Percentiles rank a stretch among this genome's conserved stretches.
Conservation (phyloP, 2,797 vertebrate species). For the Threskiornis aethiopicus region DNA sequence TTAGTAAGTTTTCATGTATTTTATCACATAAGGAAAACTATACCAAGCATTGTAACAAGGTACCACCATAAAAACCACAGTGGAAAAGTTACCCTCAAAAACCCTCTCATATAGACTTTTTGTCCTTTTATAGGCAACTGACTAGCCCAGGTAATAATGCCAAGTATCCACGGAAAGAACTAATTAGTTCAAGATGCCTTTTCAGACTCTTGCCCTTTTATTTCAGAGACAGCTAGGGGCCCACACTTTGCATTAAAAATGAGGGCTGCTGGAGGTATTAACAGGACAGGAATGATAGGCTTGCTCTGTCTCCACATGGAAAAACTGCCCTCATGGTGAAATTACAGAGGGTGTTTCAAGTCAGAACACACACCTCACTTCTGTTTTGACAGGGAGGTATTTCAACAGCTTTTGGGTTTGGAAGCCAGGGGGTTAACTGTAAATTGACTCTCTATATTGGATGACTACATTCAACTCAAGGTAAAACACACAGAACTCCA, state of each 20-base stretch:
- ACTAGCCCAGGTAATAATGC: constrained; percentile 26
- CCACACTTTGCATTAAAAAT: constrained; percentile 28
- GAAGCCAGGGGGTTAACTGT: neutral
- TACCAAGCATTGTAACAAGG: neutral
- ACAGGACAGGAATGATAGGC: constrained; percentile 1
- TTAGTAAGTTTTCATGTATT: neutral
- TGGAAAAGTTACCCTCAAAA: neutral
- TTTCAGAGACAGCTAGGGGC: neutral
- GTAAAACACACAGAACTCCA: neutral
- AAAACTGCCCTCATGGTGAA: constrained; percentile 19
- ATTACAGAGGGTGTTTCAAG: neutral
- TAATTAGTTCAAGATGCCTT: constrained; percentile 31
- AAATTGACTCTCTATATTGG: neutral
- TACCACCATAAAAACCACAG: neutral
- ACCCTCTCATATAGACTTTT: neutral
- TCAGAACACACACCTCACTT: neutral
- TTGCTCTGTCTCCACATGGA: neutral
- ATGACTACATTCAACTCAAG: neutral
- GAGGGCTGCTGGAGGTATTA: constrained; percentile 22
- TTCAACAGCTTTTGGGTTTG: neutral
- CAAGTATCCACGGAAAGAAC: neutral
- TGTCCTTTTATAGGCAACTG: constrained; percentile 9
- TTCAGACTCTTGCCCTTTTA: neutral
- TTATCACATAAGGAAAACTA: constrained; percentile 3
- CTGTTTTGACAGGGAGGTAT: neutral